These are phyloP conservation scores for Zeugodacus cucurbitae DNA, from an alignment of 1,140 invertebrate species.

Conservation along the genomic window DNA sequence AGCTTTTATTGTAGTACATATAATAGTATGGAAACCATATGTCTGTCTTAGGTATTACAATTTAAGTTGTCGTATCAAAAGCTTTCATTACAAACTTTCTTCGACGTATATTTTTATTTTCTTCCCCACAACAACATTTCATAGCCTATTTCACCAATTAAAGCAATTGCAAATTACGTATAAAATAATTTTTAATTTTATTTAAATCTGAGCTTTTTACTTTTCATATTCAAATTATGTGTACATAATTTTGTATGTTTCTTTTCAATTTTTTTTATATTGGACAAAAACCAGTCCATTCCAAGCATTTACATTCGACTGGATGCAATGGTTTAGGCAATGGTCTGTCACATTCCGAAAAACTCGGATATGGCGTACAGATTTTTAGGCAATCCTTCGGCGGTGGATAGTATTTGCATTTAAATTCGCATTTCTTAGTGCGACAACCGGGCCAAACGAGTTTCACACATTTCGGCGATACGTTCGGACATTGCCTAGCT, in stretches of 20 bases:
- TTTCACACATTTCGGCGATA: neutral
- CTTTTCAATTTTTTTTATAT: neutral
- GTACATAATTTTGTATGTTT: neutral
- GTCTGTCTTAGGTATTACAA: no score
- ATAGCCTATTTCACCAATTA: no score
- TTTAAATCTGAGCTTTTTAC: neutral
- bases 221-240: neutral
- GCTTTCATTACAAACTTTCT: no score
- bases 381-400: neutral
- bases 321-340: neutral
- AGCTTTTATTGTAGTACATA: no score
- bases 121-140: no score
- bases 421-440: neutral
- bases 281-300: neutral
- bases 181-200: neutral
- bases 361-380: slow-evolving; percentile 20
- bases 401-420: neutral
- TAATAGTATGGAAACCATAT: no score
- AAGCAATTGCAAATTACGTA: no score
- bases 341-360: neutral
- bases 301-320: neutral
- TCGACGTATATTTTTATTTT: no score
- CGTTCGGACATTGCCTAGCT: neutral
- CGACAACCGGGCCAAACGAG: slow-evolving; percentile 9
- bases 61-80: no score